Evolutionary conservation across 2,797 vertebrate species (phyloP), one percentile per base, ranked within the genome.

Genomic region (Carcharodon carcharias): DNA sequence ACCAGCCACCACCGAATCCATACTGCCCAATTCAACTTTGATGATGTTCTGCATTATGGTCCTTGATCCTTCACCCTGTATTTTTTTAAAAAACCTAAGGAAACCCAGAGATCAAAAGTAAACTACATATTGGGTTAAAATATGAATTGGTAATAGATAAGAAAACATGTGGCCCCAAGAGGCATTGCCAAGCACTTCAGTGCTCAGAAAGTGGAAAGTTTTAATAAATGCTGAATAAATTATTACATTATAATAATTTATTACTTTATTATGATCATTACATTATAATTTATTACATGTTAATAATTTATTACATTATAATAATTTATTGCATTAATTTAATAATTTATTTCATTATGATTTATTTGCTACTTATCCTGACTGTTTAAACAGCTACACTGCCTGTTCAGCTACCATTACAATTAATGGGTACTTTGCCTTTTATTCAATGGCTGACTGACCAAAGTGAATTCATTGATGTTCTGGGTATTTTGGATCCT

Each of bases 251-350:
- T 73, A 73, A 56, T 73, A 73, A 95, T 95, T 95, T 56, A 95
- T 95, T 95, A 93, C 91, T 93, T 93, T 92, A 92, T 93, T 93
- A 93, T 45, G 63, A 35, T 95, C 94, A 95, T 95, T 77, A 95
- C 94, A 95, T 73, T 73, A 95, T 73, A 73, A 93, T 56, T 71
- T 56, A 56, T 95, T 77, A 77, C 69, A 54, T 35, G 40, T 56
- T 56, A 77, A n/a, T 71, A 95, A 95, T 95, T 95, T 58, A 95
- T 56, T 95, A 28, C 94, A 71, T 95, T 95, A 71, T 95, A 73
- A 56, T 95, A 95, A 95, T 95, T 95, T 56, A 95, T 95, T 58
- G 54, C 94, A 73, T 56, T 35, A 95, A 73, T n/a, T 93, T 67
- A 93, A 93, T 93, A 65, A 93, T 67, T 67, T 45, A 93, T 93